phyloP scores from a whole-genome alignment of 2,113 vertebrate genomes.

The Etheostoma cragini region DNA sequence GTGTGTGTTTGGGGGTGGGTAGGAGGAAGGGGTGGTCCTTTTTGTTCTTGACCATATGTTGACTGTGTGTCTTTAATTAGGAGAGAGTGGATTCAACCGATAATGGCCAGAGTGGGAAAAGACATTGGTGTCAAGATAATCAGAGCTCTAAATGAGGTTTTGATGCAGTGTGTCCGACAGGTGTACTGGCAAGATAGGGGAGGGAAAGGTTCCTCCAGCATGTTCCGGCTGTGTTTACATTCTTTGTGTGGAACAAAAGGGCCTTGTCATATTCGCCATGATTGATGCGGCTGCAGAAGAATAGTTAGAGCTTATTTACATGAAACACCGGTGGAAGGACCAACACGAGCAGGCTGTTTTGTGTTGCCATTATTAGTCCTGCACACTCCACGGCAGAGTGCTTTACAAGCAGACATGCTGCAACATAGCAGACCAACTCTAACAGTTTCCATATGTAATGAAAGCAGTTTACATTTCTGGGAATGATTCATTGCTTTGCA shows the following conservation, averaged over 20 bases:
- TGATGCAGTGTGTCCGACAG: conserved; percentile 81
- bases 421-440: conserved; percentile 40
- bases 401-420: conserved; percentile 45
- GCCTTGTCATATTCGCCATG: conserved; percentile 80
- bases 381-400: conserved; percentile 41
- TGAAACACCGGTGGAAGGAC: conserved; percentile 69
- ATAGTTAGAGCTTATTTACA: conserved; percentile 84
- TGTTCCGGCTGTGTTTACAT: conserved; percentile 85
- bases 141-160: conserved; percentile 79
- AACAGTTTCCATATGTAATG: conserved; percentile 44
- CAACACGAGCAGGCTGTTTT: conserved; percentile 38
- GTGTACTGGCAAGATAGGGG: conserved; percentile 81
- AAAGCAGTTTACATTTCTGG: conserved; percentile 62
- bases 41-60: conserved; percentile 75
- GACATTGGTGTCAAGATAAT: conserved; percentile 79
- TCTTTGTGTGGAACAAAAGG: conserved; percentile 81
- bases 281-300: conserved; percentile 81
- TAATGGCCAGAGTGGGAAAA: conserved; percentile 63
- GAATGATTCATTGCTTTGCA: conserved; percentile 47
- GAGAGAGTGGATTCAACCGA: conserved; percentile 63
- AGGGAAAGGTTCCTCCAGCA: conserved; percentile 67
- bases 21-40: conserved; percentile 31
- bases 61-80: conserved; percentile 77
- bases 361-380: conserved; percentile 64
- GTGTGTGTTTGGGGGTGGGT: background rate